Percentiles rank a stretch among this genome's conserved stretches.
These are phyloP conservation scores for Mirza zaza DNA, from an alignment of 2,113 vertebrate species.

Conservation along the genomic window DNA sequence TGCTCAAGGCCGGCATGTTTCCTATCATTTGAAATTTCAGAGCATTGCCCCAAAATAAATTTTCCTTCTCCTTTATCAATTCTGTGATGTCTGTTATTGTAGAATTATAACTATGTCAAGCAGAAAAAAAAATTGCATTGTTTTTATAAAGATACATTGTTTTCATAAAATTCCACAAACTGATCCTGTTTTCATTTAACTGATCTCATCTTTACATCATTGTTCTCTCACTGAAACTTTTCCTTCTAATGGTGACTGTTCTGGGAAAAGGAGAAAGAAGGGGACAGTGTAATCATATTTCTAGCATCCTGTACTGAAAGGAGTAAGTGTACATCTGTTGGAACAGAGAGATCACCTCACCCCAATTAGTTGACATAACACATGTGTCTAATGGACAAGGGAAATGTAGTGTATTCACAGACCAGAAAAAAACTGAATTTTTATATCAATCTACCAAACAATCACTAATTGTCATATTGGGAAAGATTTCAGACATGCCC, in stretches of 20 bases:
- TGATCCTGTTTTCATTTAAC: neutral
- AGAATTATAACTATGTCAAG: neutral
- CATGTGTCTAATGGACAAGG: neutral
- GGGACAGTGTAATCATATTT: neutral
- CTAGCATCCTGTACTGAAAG: neutral
- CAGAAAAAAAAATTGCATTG: neutral
- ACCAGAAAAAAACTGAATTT: neutral
- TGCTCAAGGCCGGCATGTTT: slow-evolving; percentile 22
- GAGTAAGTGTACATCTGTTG: neutral
- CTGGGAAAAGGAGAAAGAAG: neutral
- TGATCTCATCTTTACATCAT: neutral
- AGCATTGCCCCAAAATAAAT: slow-evolving; percentile 18
- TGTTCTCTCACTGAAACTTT: neutral
- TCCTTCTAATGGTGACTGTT: neutral
- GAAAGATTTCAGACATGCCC: neutral
- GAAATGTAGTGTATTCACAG: neutral
- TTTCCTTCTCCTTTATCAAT: slow-evolving; percentile 3
- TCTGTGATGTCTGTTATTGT: neutral
- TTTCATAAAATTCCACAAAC: neutral
- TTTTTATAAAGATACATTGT: slow-evolving; percentile 10
- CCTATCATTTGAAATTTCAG: slow-evolving; percentile 57
- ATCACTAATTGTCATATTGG: neutral
- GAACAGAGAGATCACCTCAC: neutral
- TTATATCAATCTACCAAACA: neutral
- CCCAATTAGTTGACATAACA: neutral